A percentile compares a stretch with the other conserved stretches of the same genome.
These are phyloP conservation scores for Colaptes auratus DNA, from an alignment of 2,113 vertebrate genomes.

Conservation along the genomic window DNA sequence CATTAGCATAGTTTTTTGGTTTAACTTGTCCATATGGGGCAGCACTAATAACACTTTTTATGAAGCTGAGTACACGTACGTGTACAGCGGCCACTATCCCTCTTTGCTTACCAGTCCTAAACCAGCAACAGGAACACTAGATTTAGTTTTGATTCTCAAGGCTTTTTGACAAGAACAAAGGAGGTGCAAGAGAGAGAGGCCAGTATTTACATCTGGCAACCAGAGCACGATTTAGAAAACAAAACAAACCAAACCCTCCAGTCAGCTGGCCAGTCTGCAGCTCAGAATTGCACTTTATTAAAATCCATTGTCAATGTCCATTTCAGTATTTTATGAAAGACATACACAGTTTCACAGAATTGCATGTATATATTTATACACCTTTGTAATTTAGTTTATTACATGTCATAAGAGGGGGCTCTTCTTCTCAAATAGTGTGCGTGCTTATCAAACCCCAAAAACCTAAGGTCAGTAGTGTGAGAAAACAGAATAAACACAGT, in stretches of 20 bases:
- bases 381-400: not conserved
- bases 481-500: not conserved
- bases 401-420: not conserved
- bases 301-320: not conserved
- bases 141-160: not conserved
- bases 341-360: not conserved
- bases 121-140: not conserved
- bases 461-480: not conserved
- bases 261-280: not conserved
- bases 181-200: not conserved
- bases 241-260: not conserved
- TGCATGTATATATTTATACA: not conserved
- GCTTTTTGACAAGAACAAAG: not conserved
- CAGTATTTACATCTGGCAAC: not conserved
- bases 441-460: not conserved
- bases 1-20: not conserved
- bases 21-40: not conserved
- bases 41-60: not conserved
- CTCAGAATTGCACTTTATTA: not conserved
- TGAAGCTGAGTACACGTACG: fast-evolving
- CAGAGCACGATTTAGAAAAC: not conserved
- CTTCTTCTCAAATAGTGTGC: not conserved
- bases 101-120: not conserved
- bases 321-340: not conserved
- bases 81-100: not conserved